Percentiles rank a stretch among this genome's conserved stretches.
These are phyloP conservation scores for Aptenodytes forsteri DNA, from an alignment of 2,113 vertebrate species.

Conservation along the genomic window DNA sequence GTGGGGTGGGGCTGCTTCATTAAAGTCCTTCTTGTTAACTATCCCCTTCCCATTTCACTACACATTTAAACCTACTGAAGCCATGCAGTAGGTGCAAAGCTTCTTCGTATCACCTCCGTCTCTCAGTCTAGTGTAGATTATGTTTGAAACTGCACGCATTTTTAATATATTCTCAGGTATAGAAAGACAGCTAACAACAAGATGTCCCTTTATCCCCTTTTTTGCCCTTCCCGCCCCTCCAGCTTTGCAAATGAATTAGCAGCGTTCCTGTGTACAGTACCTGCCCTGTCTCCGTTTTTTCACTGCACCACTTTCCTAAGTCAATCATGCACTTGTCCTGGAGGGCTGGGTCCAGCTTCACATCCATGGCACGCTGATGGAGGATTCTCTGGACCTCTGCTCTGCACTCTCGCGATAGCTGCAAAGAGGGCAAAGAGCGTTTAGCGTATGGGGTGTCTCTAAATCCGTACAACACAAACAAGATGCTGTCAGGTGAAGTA, in stretches of 20 bases:
- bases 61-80: background rate
- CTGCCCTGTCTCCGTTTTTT: conserved; percentile 92
- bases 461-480: background rate
- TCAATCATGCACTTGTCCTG: conserved; percentile 96
- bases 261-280: conserved; percentile 18
- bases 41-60: background rate
- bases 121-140: background rate
- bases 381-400: conserved; percentile 95
- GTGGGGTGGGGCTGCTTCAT: background rate
- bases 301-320: conserved; percentile 97
- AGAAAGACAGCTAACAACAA: background rate
- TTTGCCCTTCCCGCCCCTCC: background rate
- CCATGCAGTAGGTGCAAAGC: background rate
- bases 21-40: background rate
- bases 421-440: background rate
- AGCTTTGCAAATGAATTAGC: background rate
- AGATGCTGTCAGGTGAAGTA: background rate
- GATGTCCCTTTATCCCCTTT: background rate
- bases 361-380: conserved; percentile 94
- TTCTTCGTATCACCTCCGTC: rapidly evolving
- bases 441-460: background rate
- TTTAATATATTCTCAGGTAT: background rate
- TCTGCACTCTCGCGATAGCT: conserved; percentile 94
- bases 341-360: conserved; percentile 92
- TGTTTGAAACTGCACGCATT: background rate